A percentile compares a stretch with the other conserved stretches of the same genome.
Conservation (phyloP, 2,888 invertebrate species). For the Seira musarum region DNA sequence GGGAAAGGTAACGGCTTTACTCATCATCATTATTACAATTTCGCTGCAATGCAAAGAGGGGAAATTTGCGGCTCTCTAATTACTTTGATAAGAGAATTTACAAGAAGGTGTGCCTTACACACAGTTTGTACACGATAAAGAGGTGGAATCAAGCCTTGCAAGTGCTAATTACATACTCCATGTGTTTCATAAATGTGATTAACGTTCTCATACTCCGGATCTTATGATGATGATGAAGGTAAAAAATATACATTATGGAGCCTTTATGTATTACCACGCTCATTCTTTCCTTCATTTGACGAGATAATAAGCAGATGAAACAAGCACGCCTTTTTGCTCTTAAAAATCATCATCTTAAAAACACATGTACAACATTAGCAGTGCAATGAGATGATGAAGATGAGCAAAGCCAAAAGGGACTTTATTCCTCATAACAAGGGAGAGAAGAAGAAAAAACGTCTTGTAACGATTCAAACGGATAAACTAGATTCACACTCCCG, state of each 20-base stretch:
- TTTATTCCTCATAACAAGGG: conserved; percentile 40
- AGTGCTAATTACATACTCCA: conserved; percentile 69
- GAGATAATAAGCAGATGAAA: conserved; percentile 69
- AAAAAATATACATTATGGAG: conserved; percentile 20
- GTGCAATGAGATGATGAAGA: no score
- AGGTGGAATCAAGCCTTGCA: conserved; percentile 58
- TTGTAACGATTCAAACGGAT: conserved; percentile 35
- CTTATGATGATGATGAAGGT: not conserved
- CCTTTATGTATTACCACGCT: not conserved
- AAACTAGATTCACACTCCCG: conserved; percentile 51
- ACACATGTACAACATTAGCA: conserved; percentile 18
- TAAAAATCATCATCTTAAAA: conserved; percentile 22
- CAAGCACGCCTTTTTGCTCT: conserved; percentile 59
- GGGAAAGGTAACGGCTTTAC: conserved; percentile 18
- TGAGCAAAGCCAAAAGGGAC: conserved; percentile 46
- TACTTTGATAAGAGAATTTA: conserved; percentile 66
- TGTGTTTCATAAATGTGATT: conserved; percentile 69
- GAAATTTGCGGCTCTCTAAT: conserved; percentile 60
- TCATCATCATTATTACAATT: conserved; percentile 16
- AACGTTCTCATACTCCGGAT: conserved; percentile 61
- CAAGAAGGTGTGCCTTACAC: conserved; percentile 65
- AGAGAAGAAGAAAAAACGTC: no score
- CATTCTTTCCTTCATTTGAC: conserved; percentile 55
- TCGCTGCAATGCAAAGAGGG: not conserved
- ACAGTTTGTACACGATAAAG: conserved; percentile 16